A percentile compares a stretch with the other conserved stretches of the same genome.
These are phyloP conservation scores for Lipotes vexillifer DNA, from an alignment of 2,113 vertebrate species.

Conservation along the genomic window DNA sequence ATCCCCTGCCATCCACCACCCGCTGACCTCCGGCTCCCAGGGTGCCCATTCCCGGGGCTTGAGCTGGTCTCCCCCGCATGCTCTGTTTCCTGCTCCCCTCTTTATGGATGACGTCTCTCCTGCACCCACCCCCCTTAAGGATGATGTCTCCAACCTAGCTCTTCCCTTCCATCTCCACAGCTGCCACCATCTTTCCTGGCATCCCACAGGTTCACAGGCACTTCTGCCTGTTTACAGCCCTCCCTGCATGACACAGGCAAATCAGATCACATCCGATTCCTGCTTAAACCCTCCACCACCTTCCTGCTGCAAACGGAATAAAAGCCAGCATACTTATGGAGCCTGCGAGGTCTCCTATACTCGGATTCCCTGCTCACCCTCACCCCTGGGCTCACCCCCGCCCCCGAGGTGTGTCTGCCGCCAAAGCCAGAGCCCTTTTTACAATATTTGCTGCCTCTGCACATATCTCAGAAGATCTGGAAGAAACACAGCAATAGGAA, in stretches of 20 bases:
- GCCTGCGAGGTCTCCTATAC: accelerated
- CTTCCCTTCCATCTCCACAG: background rate
- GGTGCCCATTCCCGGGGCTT: background rate
- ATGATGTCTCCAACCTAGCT: background rate
- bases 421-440: background rate
- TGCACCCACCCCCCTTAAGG: background rate
- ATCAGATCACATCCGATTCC: background rate
- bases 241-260: accelerated
- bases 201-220: background rate
- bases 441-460: background rate
- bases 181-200: background rate
- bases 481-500: background rate
- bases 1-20: background rate
- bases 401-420: background rate
- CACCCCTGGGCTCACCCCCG: background rate
- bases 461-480: background rate
- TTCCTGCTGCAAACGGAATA: background rate
- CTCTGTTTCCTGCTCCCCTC: background rate
- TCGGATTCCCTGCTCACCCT: background rate
- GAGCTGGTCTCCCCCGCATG: accelerated
- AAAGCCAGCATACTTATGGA: accelerated
- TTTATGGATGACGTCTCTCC: background rate
- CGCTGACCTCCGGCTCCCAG: background rate
- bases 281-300: too few relatives aligned
- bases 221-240: background rate